phyloP scores from a whole-genome alignment of 1,140 invertebrate species.

The Hyphantria cunea region DNA sequence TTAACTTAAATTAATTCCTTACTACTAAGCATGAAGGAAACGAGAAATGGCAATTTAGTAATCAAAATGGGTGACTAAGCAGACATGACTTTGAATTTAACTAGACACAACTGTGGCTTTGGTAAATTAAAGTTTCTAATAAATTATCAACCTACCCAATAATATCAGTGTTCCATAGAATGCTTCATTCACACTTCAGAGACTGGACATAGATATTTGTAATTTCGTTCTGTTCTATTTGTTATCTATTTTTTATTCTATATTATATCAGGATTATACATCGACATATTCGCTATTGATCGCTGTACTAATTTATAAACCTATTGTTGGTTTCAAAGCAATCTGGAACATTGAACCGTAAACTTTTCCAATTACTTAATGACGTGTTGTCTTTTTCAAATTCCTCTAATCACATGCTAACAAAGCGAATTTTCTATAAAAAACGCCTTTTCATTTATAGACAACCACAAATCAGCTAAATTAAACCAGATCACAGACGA shows the following conservation, averaged over 20 bases:
- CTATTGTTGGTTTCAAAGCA: no score
- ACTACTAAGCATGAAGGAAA: constrained; percentile 13
- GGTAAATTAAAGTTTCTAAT: not conserved
- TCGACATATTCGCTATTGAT: no score
- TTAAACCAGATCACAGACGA: constrained; percentile 22
- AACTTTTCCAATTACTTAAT: not conserved
- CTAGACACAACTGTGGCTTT: not conserved
- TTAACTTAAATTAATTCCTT: constrained; percentile 28
- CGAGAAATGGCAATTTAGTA: constrained; percentile 27
- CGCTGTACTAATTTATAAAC: no score
- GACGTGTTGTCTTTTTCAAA: not conserved
- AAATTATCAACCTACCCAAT: not conserved
- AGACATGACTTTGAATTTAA: constrained; percentile 3
- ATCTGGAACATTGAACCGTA: no score
- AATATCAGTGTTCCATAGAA: no score
- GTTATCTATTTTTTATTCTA: no score
- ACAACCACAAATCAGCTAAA: constrained; percentile 31
- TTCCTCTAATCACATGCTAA: not conserved
- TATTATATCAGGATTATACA: no score
- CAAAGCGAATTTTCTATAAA: not conserved
- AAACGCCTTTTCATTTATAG: constrained; percentile 3
- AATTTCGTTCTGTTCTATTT: no score
- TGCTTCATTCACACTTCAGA: no score
- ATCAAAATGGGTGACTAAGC: constrained; percentile 30
- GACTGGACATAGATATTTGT: no score